These are phyloP conservation scores for Amphipyra berbera DNA, from an alignment of 2,888 invertebrate species.

Conservation along the genomic window DNA sequence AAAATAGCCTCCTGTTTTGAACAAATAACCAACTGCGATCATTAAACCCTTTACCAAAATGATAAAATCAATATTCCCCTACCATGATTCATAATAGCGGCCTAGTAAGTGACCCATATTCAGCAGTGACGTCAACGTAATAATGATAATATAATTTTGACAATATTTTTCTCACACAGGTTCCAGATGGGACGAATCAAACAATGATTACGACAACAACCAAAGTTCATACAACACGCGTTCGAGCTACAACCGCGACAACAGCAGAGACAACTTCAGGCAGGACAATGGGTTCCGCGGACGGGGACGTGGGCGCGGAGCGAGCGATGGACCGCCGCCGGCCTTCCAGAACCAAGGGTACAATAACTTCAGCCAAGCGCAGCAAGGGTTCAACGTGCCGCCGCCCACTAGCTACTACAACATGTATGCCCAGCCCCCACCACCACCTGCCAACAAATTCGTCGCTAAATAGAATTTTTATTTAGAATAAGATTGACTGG, in stretches of 20 bases:
- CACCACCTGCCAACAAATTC: conserved; percentile 70
- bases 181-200: conserved; percentile 75
- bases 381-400: conserved; percentile 62
- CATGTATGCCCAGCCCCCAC: conserved; percentile 84
- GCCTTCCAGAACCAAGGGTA: conserved; percentile 19
- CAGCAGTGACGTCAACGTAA: no score
- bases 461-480: conserved; percentile 61
- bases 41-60: no score
- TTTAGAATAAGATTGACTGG: conserved; percentile 45
- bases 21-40: no score
- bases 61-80: no score
- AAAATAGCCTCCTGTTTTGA: no score
- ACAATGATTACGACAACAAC: conserved; percentile 56
- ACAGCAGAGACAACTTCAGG: conserved; percentile 49
- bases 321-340: neutral
- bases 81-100: no score
- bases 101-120: no score
- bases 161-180: conserved; percentile 48
- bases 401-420: conserved; percentile 83
- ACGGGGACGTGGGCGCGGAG: conserved; percentile 65
- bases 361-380: conserved; percentile 37
- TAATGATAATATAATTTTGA: no score
- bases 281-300: conserved; percentile 77
- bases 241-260: conserved; percentile 49
- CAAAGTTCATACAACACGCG: conserved; percentile 55